A percentile compares a stretch with the other conserved stretches of the same genome.
Conservation (phyloP, 2,888 invertebrate genomes). For the Trissolcus brochymenae region DNA sequence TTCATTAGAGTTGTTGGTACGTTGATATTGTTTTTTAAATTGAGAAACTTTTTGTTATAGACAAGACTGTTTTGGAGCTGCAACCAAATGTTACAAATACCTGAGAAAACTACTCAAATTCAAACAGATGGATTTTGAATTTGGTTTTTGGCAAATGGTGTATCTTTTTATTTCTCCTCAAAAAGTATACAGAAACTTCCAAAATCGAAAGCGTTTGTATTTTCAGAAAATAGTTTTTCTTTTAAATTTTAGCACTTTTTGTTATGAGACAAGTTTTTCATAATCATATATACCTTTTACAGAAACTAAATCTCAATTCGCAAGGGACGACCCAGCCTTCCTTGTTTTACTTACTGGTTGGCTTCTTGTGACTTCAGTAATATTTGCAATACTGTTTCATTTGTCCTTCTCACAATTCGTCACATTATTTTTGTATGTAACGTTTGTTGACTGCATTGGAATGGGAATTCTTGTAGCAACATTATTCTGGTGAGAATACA, state of each 20-base stretch:
- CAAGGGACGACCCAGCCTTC: constrained; percentile 99
- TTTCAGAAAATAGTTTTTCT: neutral
- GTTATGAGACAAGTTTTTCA: neutral
- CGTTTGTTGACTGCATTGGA: constrained; percentile 95
- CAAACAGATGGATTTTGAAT: constrained; percentile 99
- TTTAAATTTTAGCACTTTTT: neutral
- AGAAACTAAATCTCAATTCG: constrained; percentile 99
- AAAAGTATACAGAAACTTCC: constrained; percentile 97
- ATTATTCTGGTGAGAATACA: constrained; percentile 84
- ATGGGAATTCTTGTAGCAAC: constrained; percentile 92
- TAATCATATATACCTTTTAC: constrained; percentile 59
- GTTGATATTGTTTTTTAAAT: neutral
- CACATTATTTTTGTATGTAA: constrained; percentile 91
- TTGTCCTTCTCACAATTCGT: constrained; percentile 84
- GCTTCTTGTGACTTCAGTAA: constrained; percentile 92
- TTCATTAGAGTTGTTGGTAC: neutral
- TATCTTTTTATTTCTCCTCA: constrained; percentile 96
- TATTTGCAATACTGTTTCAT: constrained; percentile 88
- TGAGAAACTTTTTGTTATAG: constrained; percentile 71
- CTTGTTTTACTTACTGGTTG: constrained; percentile 92
- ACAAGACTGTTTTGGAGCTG: constrained; percentile 87
- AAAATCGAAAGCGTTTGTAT: constrained; percentile 95
- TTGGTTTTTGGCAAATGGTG: constrained; percentile 99
- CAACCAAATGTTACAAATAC: constrained; percentile 92
- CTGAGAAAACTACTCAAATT: constrained; percentile 90